A percentile compares a stretch with the other conserved stretches of the same genome.
Conservation (phyloP, 2,888 invertebrate species). For the Synanthedon myopaeformis region DNA sequence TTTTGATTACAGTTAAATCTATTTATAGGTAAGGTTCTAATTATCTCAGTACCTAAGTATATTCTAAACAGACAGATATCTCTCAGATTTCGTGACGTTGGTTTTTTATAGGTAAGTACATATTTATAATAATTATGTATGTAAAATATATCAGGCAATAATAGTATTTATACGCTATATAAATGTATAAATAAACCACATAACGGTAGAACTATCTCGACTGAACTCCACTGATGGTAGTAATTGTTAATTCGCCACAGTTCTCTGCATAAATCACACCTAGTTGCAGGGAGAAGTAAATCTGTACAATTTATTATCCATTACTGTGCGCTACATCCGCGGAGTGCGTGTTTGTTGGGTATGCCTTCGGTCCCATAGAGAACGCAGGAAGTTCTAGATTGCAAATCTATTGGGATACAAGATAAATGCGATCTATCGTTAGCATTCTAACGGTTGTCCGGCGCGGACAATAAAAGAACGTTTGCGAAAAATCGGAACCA, state of each 20-base stretch:
- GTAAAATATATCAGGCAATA: too few species aligned
- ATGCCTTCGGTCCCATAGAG: slow-evolving; percentile 19
- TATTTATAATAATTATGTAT: too few species aligned
- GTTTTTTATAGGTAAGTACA: too few species aligned
- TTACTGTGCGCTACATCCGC: slow-evolving; percentile 20
- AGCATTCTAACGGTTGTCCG: slow-evolving; percentile 17
- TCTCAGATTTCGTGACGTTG: too few species aligned
- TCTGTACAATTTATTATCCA: slow-evolving; percentile 50
- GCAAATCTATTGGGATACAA: slow-evolving; percentile 17
- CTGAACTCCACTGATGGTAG: slow-evolving; percentile 31
- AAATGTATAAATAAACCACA: background rate
- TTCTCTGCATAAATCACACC: slow-evolving; percentile 54
- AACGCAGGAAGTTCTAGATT: slow-evolving; percentile 43
- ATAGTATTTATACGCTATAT: too few species aligned
- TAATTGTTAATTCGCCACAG: slow-evolving; percentile 63
- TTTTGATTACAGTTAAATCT: too few species aligned
- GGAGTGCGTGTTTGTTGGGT: slow-evolving; percentile 7
- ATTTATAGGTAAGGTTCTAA: too few species aligned
- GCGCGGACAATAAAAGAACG: slow-evolving; percentile 24
- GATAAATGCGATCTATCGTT: slow-evolving; percentile 4
- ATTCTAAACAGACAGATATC: too few species aligned
- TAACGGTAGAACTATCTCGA: slow-evolving; percentile 28
- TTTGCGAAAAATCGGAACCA: slow-evolving; percentile 50
- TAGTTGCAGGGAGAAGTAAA: slow-evolving; percentile 43
- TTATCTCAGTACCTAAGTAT: too few species aligned